Base-by-base conservation (phyloP, 2,113 vertebrate species). In the Mirounga angustirostris region DNA sequence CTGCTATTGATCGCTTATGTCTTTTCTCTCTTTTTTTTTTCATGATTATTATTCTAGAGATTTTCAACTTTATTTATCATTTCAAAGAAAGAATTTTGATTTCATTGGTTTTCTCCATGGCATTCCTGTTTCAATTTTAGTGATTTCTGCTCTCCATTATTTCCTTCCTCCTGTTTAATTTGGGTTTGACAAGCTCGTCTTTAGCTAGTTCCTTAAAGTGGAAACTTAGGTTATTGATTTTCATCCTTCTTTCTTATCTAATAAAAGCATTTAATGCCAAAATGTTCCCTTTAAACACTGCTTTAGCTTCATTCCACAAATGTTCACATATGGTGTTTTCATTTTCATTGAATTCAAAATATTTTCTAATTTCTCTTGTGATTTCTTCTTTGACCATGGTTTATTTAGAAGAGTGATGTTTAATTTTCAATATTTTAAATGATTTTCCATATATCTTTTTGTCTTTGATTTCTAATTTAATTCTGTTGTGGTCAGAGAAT, bases 341-440 rank as follows among this genome's bases (percentile, higher is more conserved):
- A 50, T 95, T 90, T 71, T 91, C 16, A 36, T 82, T 78, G 5
- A 58, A 24, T 65, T 91, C 7, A 79, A 87, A 83, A 71, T 80
- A 61, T 86, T 86, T 83, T 97, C 40, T 93, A 40, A 61, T 36
- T 91, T 97, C 36, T 79, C 36, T 94, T 91, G 46, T 81, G 67
- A 78, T 40, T 87, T 85, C 46, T 93, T 50, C 22, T 67, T 67
- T 84, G 11, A 54, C 6, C 56, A 21, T 54, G 9, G 22, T 67
- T 92, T 85, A 80, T 46, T 73, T 81, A 59, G 8, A 73, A 85
- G 13, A 67, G 11, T 16, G 12, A 50, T 52, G 15, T 73, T 95
- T 74, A 80, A 82, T 67, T 91, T 90, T 59, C 26, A 80, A 78
- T 26, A 40, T 19, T 79, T 92, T 40, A 58, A 21, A 10, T 67